Base-by-base conservation (phyloP, 2,113 vertebrate species). In the Platycercus adscitus region DNA sequence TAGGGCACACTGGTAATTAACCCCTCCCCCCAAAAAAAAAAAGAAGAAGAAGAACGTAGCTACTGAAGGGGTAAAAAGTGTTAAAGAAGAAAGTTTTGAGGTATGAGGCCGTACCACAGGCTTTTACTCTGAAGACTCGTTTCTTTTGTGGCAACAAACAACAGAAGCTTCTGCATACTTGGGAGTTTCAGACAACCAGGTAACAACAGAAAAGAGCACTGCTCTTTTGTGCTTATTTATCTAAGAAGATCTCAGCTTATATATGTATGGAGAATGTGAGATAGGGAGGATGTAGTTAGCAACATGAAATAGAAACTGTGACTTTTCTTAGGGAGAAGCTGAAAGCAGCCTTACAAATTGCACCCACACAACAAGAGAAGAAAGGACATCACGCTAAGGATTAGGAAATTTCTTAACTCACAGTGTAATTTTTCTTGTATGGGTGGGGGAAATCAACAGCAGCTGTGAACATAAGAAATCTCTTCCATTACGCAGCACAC, bases 1-100 rank as follows among this genome's bases (percentile, higher is more conserved):
- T 1, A 5, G 17, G 24, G 25, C 12, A 10, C 0, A 1, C 43
- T 35, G 52, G 5, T 10, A 11, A 9, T 35, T 53, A 35, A 68
- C 52, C 29, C 7, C 18, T 4, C 11, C 19, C 19, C 52, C 52
- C 17, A 11, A 12, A 6, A 13, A 28, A 25, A 46, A n/a, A 26
- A 28, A 37, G 24, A 39, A 39, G 39, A 39, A 39, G 4, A 49
- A 5, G 26, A 28, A 28, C 21, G 31, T 29, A 73, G 4, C 60
- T 8, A 6, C 26, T 10, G 73, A 35, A 78, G 39, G 52, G 55
- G 33, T 15, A 39, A 47, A 29, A 33, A 37, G 26, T 2, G 8
- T 29, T 12, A 26, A n/a, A 50, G 76, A 46, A 70, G 53, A 52
- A 43, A 53, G 47, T 25, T 39, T 3, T 26, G n/a, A 68, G 35